Evolutionary conservation across 2,113 vertebrate species (phyloP).

Genomic region (Pelecanoides urinatrix): DNA sequence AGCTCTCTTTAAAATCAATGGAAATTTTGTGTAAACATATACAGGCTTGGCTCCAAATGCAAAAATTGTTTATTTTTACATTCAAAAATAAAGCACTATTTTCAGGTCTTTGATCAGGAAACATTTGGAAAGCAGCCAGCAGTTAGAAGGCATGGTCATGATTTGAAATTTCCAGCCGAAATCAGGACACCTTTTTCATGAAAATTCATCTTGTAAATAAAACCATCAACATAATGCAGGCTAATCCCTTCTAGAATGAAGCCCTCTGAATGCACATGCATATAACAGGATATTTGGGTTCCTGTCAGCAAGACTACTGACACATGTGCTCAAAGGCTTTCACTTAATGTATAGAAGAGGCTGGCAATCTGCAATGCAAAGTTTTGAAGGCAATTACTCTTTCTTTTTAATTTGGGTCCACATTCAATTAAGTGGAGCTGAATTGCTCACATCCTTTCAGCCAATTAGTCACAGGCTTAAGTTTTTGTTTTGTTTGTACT

Average conservation of each 20-base stretch:
- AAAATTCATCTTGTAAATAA: constrained; percentile 9
- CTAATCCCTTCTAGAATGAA: not conserved
- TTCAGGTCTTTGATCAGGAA: not conserved
- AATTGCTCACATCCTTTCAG: constrained; percentile 26
- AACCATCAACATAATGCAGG: not conserved
- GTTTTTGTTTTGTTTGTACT: constrained; percentile 16
- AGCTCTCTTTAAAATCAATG: not conserved
- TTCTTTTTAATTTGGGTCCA: constrained; percentile 39
- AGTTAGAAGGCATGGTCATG: not conserved
- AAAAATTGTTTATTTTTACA: not conserved
- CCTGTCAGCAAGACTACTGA: not conserved
- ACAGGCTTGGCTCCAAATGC: not conserved
- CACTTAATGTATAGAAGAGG: not conserved
- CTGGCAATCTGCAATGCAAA: constrained; percentile 18
- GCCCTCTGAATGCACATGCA: not conserved
- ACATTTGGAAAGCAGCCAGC: not conserved
- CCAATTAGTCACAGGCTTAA: constrained; percentile 25
- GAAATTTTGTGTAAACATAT: not conserved
- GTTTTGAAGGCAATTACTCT: constrained; percentile 28
- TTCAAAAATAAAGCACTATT: not conserved
- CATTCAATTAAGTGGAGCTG: not conserved
- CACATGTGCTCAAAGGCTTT: not conserved
- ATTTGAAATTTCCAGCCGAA: constrained; percentile 27
- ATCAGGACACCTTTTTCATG: not conserved
- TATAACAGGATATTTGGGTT: constrained; percentile 6